Conservation (phyloP, 1,140 invertebrate species). For the Panagrolaimus sp. region DNA sequence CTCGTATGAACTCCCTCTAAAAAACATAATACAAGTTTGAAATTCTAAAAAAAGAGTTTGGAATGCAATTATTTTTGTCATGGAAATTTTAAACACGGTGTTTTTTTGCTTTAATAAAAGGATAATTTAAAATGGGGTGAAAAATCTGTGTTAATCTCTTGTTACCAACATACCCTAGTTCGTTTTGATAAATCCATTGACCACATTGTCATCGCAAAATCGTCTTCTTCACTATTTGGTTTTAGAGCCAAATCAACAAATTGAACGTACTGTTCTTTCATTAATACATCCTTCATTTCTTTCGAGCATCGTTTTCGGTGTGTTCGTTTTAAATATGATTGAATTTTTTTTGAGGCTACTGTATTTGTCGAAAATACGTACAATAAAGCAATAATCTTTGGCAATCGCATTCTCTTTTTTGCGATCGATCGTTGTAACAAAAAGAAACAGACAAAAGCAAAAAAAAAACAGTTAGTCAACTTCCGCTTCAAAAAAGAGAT, state of each 20-base stretch:
- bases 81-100: too few species aligned
- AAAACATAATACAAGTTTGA: too few species aligned
- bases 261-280: background rate
- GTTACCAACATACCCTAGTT: background rate
- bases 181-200: background rate
- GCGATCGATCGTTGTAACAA: too few species aligned
- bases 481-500: too few species aligned
- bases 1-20: background rate
- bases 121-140: too few species aligned
- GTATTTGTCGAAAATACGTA: slow-evolving; percentile 11
- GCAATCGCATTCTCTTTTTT: background rate
- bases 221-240: background rate
- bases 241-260: background rate
- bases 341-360: background rate
- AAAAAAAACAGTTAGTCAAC: too few species aligned
- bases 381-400: background rate
- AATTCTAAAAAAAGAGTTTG: too few species aligned
- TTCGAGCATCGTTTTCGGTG: background rate
- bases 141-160: too few species aligned
- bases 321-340: background rate
- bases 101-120: too few species aligned
- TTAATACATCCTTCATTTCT: background rate
- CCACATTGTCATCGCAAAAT: background rate
- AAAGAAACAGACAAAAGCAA: too few species aligned
- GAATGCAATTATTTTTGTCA: too few species aligned